Conservation (phyloP, 2,113 vertebrate species). For the Micromys minutus region DNA sequence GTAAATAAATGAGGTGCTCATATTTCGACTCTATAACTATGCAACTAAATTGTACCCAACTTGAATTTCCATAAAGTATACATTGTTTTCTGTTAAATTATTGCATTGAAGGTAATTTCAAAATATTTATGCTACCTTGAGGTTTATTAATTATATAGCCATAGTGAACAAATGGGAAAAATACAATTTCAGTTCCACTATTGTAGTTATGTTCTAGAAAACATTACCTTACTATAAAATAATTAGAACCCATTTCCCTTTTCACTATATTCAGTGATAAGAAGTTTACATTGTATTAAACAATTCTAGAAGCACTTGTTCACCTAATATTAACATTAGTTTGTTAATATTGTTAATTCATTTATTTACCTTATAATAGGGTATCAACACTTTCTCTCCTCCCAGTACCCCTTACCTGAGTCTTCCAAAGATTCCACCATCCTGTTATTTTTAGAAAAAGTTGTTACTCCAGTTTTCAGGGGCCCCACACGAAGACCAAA, state of each 20-base stretch:
- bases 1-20: not conserved
- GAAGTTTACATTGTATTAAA: conserved; percentile 22
- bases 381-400: too few relatives aligned
- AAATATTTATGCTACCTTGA: conserved; percentile 17
- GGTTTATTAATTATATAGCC: not conserved
- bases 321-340: not conserved
- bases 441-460: too few relatives aligned
- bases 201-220: conserved; percentile 4
- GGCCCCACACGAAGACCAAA: too few relatives aligned
- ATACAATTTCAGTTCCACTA: conserved; percentile 17
- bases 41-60: not conserved
- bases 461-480: too few relatives aligned
- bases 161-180: conserved; percentile 13
- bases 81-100: not conserved
- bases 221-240: conserved; percentile 29
- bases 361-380: too few relatives aligned
- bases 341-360: not conserved
- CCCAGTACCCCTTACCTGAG: too few relatives aligned
- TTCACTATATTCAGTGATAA: not conserved
- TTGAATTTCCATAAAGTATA: not conserved
- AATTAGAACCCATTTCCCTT: not conserved
- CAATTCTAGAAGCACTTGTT: not conserved
- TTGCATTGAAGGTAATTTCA: not conserved
- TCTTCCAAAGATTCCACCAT: too few relatives aligned
- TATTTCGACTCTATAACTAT: not conserved